Evolutionary conservation across 1,140 invertebrate genomes (phyloP).

Genomic region (Saccostrea glomerata): DNA sequence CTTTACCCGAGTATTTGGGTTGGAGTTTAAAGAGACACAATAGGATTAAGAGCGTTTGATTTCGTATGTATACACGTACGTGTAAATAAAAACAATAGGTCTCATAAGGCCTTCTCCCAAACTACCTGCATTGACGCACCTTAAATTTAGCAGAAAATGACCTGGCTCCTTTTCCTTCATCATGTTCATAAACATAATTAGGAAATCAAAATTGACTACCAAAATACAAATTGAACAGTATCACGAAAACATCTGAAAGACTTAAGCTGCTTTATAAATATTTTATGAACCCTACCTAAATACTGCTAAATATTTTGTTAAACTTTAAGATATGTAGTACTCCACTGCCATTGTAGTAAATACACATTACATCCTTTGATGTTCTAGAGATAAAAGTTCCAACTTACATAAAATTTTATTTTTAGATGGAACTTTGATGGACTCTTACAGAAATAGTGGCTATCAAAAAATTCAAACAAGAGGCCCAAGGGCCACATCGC

Average conservation of each 20-base stretch:
- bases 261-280: background rate
- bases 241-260: background rate
- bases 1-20: background rate
- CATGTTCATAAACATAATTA: no score
- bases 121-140: background rate
- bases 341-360: background rate
- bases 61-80: background rate
- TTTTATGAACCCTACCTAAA: background rate
- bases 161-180: background rate
- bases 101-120: background rate
- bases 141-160: slow-evolving; percentile 7
- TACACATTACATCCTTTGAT: no score
- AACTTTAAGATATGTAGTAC: background rate
- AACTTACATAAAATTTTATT: no score
- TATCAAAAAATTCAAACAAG: no score
- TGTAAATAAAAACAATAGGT: background rate
- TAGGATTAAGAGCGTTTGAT: background rate
- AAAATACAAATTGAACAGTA: background rate
- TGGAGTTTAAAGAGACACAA: slow-evolving; percentile 1
- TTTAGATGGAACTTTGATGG: no score
- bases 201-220: background rate
- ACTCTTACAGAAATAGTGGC: no score
- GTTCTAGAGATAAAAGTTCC: no score
- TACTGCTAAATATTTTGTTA: background rate
- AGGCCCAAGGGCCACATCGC: no score